Percentiles rank a stretch among this genome's conserved stretches.
Evolutionary conservation across 2,888 invertebrate genomes (phyloP).

Genomic region (Leptinotarsa haldemani): DNA sequence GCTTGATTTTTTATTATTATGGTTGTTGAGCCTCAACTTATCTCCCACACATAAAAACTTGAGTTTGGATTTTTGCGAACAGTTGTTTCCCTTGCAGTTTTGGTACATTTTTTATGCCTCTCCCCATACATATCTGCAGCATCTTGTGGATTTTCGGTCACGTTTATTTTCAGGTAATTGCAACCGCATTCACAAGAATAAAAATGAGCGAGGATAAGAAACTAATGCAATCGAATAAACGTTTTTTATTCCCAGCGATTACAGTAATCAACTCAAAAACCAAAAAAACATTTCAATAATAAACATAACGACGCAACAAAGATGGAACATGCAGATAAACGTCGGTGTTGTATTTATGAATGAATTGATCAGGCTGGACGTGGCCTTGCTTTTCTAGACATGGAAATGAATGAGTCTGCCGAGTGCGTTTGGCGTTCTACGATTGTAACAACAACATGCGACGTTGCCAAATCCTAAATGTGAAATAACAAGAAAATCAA

Average conservation of each 20-base stretch:
- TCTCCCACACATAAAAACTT: too few relatives aligned
- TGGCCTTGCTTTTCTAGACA: slow-evolving; percentile 53
- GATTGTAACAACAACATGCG: slow-evolving; percentile 8
- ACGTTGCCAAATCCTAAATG: slow-evolving; percentile 5
- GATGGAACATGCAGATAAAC: neutral
- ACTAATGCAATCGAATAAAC: neutral
- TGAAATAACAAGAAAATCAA: neutral
- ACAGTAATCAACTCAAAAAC: neutral
- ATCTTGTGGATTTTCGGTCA: neutral
- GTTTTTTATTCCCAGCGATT: neutral
- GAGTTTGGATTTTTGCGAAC: too few relatives aligned
- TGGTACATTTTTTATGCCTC: too few relatives aligned
- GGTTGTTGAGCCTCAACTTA: too few relatives aligned
- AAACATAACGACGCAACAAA: neutral
- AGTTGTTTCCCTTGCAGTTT: too few relatives aligned
- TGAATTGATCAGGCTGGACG: slow-evolving; percentile 53
- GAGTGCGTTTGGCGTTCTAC: neutral
- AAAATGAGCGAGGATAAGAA: neutral
- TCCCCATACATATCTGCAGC: too few relatives aligned
- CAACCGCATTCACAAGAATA: neutral
- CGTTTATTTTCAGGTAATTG: neutral
- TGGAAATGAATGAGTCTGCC: slow-evolving; percentile 36
- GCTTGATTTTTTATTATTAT: too few relatives aligned
- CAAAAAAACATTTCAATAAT: neutral
- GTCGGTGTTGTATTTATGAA: slow-evolving; percentile 47